These are phyloP conservation scores for Anguilla rostrata DNA, from an alignment of 2,113 vertebrate species.

Conservation along the genomic window DNA sequence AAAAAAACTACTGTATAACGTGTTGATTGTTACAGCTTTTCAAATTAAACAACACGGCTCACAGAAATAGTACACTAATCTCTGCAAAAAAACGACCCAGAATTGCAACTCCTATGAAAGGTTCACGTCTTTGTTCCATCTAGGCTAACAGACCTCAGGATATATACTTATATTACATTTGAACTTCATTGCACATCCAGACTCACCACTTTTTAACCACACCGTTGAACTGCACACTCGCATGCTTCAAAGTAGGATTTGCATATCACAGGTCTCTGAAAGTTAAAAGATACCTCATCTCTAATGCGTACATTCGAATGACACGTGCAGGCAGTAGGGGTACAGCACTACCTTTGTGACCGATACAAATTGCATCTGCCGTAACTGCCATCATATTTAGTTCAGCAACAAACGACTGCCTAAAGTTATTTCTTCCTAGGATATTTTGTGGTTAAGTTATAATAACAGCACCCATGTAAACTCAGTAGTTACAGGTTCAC, in stretches of 20 bases:
- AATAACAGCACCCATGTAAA: background rate
- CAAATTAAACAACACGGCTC: background rate
- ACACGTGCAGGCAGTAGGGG: slow-evolving; percentile 21
- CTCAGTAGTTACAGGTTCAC: background rate
- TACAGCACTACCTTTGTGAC: slow-evolving; percentile 21
- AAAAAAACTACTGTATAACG: no score
- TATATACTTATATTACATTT: background rate
- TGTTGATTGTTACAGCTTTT: background rate
- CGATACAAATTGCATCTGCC: background rate
- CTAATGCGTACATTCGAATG: slow-evolving; percentile 10
- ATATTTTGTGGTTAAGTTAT: slow-evolving; percentile 22
- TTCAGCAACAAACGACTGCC: slow-evolving; percentile 37
- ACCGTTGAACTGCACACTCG: background rate
- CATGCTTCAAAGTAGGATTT: background rate
- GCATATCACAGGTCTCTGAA: slow-evolving; percentile 3
- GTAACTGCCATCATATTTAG: slow-evolving; percentile 26
- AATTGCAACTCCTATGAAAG: background rate
- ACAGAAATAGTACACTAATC: background rate
- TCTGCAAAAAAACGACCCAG: background rate
- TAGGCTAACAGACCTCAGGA: background rate
- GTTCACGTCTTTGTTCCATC: background rate
- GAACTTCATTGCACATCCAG: background rate
- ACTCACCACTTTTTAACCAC: background rate
- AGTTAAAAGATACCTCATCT: slow-evolving; percentile 12
- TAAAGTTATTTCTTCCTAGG: slow-evolving; percentile 22